phyloP scores from a whole-genome alignment of 2,797 vertebrate genomes.

The Danionella dracula region DNA sequence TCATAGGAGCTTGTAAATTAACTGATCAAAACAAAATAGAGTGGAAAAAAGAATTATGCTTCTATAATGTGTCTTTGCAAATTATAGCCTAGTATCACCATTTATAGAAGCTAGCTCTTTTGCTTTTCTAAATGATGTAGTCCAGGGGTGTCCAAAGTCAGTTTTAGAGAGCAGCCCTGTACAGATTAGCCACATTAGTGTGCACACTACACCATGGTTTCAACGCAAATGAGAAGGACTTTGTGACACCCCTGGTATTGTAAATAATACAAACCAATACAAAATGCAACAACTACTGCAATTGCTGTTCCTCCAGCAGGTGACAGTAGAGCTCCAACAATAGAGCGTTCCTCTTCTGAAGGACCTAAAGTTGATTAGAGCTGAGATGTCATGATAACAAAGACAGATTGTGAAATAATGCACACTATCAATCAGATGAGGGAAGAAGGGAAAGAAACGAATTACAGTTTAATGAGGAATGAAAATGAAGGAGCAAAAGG shows the following conservation, averaged over 20 bases:
- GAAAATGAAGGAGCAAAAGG: slow-evolving; percentile 15
- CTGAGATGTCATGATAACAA: slow-evolving; percentile 16
- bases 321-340: slow-evolving; percentile 36
- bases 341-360: neutral
- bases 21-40: too few relatives aligned
- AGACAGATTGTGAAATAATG: slow-evolving; percentile 28
- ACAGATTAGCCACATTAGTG: too few relatives aligned
- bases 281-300: neutral
- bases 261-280: neutral
- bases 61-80: too few relatives aligned
- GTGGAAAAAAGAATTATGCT: too few relatives aligned
- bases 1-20: too few relatives aligned
- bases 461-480: slow-evolving; percentile 27
- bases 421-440: slow-evolving; percentile 20
- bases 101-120: too few relatives aligned
- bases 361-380: slow-evolving; percentile 7
- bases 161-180: too few relatives aligned
- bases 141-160: too few relatives aligned
- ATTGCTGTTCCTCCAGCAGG: slow-evolving; percentile 12
- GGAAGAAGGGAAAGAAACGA: slow-evolving; percentile 27
- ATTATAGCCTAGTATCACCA: too few relatives aligned
- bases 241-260: neutral
- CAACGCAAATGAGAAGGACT: too few relatives aligned
- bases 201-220: too few relatives aligned
- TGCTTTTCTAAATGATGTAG: too few relatives aligned